Evolutionary conservation across 2,888 invertebrate genomes (phyloP).

Genomic region (Dynastes grantii): DNA sequence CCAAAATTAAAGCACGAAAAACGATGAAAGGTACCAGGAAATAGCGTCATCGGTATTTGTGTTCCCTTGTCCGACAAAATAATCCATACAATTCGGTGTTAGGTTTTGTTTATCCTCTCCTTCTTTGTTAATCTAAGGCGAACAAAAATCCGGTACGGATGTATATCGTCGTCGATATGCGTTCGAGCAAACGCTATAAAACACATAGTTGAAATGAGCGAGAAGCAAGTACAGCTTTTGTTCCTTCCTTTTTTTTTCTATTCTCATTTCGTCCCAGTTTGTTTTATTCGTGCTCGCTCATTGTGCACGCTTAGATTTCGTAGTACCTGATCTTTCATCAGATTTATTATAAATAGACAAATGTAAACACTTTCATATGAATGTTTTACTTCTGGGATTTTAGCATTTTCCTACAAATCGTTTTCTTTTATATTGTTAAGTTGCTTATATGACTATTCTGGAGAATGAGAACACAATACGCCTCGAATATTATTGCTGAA

Average conservation of each 20-base stretch:
- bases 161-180: constrained; percentile 18
- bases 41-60: constrained; percentile 44
- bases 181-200: constrained; percentile 31
- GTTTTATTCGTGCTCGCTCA: constrained; percentile 21
- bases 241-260: not conserved
- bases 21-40: constrained; percentile 47
- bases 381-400: not conserved
- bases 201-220: not conserved
- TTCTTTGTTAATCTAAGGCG: constrained; percentile 40
- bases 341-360: constrained; percentile 43
- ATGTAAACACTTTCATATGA: constrained; percentile 28
- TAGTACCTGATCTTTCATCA: constrained; percentile 15
- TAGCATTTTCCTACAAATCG: constrained; percentile 21
- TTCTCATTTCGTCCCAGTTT: constrained; percentile 10
- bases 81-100: constrained; percentile 46
- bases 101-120: constrained; percentile 38
- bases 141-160: constrained; percentile 43
- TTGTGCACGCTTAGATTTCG: not conserved
- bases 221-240: too few species aligned
- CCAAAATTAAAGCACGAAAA: constrained; percentile 38
- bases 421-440: not conserved
- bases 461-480: too few species aligned
- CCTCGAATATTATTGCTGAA: too few species aligned
- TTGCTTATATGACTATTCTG: not conserved
- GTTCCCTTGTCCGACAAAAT: constrained; percentile 46